These are phyloP conservation scores for Albula glossodonta DNA, from an alignment of 2,113 vertebrate species.

Conservation along the genomic window DNA sequence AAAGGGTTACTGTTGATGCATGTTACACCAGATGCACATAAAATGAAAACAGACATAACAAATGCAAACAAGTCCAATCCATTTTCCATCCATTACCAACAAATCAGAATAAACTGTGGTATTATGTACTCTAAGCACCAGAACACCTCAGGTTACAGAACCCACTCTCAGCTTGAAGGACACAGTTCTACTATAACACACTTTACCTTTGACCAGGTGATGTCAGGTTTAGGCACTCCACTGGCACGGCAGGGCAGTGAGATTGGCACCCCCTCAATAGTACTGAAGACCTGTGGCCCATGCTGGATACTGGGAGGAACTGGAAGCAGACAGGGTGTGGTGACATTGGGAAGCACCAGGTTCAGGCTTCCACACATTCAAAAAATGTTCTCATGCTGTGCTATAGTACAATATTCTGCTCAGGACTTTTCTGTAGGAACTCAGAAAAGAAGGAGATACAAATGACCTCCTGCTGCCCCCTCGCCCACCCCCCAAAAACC, in stretches of 20 bases:
- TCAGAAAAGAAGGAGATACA: background rate
- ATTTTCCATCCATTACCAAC: too few relatives aligned
- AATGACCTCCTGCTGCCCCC: background rate
- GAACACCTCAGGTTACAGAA: too few relatives aligned
- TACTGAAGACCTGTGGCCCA: slow-evolving; percentile 91
- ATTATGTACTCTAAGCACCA: too few relatives aligned
- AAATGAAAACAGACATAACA: too few relatives aligned
- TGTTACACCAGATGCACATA: background rate
- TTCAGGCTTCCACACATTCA: background rate
- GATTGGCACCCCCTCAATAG: slow-evolving; percentile 84
- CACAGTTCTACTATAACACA: background rate
- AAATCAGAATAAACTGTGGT: too few relatives aligned
- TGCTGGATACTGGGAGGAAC: slow-evolving; percentile 91
- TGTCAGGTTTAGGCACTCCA: slow-evolving; percentile 84
- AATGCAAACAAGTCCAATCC: too few relatives aligned
- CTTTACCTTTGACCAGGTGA: slow-evolving; percentile 90
- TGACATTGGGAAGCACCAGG: background rate
- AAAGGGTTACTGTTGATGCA: background rate
- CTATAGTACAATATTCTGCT: background rate
- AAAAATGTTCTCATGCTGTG: background rate
- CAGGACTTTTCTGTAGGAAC: background rate
- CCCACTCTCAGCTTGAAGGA: background rate
- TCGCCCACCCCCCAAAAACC: background rate
- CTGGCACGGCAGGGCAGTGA: slow-evolving; percentile 84
- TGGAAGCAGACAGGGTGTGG: slow-evolving; percentile 47